Evolutionary conservation across 53 echinoderm and acorn worm genomes (phyloP), one percentile per base, ranked within the genome.

Genomic region (Hippasteria phrygiana): DNA sequence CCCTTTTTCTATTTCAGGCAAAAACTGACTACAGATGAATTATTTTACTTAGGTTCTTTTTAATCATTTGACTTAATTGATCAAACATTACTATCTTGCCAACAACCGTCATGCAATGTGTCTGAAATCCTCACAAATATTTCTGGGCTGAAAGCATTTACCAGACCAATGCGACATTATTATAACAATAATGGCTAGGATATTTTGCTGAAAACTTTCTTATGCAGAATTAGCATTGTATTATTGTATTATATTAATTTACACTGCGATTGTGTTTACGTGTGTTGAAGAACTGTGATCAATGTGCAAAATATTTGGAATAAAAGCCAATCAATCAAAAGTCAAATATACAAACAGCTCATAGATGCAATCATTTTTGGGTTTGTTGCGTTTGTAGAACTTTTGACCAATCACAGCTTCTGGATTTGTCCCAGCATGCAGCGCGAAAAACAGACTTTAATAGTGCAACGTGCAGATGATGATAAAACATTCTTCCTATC

Each of bases 361-460:
- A 14, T 14, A 7, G 8, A 14, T 48, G 8, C 14, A 48, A 48
- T 48, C 8, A 10, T 48, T 48, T 48, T 48, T 48, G 48, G 8
- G 14, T 14, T 8, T 14, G 8, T 10, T 48, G 14, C 48, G 48
- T 48, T 43, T n/a, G 38, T 42, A n/a, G 0, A 47, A 84, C 84
- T 84, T 84, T 84, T 35, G 54, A 51, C 84, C 84, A 84, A 84
- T 84, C 70, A 69, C 48, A 67, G 53, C 9, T 56, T 39, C 56
- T 40, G 22, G 28, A 14, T 38, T 82, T 65, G 33, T 84, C 84
- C 71, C 84, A 84, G 20, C 48, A 84, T 71, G 84, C 84, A 34
- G 7, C 4, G 84, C 70, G 13, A 69, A 84, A 51, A n/a, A 67
- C 1, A 10, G 35, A 8, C 5, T 8, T 4, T 34, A 43, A 6